These are phyloP conservation scores for Eupelmus urozonus DNA, from an alignment of 2,888 invertebrate species.

Conservation along the genomic window DNA sequence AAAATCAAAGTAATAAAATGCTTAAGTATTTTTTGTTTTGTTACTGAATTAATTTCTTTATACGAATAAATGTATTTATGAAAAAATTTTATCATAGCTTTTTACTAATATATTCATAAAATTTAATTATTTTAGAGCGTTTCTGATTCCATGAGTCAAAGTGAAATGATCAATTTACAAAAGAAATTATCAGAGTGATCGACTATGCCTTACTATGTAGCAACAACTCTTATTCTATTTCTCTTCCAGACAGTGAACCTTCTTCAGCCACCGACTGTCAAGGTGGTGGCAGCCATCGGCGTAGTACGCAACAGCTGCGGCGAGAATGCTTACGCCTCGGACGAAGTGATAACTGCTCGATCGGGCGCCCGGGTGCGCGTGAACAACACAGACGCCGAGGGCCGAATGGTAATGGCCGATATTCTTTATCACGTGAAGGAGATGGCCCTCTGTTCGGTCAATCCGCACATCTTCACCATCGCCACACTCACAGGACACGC, in stretches of 20 bases:
- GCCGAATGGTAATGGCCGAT: constrained; percentile 93
- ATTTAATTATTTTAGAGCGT: no score
- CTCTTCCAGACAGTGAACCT: constrained; percentile 80
- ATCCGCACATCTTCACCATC: constrained; percentile 92
- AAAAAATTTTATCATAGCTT: no score
- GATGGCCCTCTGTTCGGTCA: constrained; percentile 83
- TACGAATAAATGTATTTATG: no score
- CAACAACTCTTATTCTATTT: not conserved
- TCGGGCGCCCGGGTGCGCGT: constrained; percentile 91
- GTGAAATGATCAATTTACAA: no score
- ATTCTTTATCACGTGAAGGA: constrained; percentile 87
- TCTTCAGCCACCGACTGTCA: constrained; percentile 84
- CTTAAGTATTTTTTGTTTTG: no score
- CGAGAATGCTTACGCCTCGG: constrained; percentile 91
- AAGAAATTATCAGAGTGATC: no score
- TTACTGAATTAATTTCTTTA: no score
- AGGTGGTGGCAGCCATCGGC: constrained; percentile 89
- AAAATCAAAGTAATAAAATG: no score
- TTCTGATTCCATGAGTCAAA: no score
- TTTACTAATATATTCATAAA: no score
- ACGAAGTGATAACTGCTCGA: constrained; percentile 91
- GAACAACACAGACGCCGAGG: constrained; percentile 97
- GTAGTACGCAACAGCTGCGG: constrained; percentile 95
- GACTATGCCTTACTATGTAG: no score
- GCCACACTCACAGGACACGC: constrained; percentile 95